A percentile compares a stretch with the other conserved stretches of the same genome.
phyloP scores from a whole-genome alignment of 2,113 vertebrate genomes.

The Geothlypis trichas region DNA sequence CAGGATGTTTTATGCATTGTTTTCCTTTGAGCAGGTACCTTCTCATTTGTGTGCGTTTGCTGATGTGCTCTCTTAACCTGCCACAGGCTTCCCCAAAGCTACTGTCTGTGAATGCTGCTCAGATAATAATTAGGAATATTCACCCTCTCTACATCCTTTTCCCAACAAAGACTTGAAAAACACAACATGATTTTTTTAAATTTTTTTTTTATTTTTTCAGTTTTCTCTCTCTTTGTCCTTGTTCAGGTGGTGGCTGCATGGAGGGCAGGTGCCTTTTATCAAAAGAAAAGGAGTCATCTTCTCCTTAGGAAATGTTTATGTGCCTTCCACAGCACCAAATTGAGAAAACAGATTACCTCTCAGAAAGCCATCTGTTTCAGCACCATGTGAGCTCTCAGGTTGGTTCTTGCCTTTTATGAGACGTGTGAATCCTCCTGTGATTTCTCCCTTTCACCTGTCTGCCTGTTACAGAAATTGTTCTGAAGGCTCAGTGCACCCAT shows the following conservation, averaged over 20 bases:
- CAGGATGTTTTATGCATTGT: conserved; percentile 66
- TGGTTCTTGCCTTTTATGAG: not conserved
- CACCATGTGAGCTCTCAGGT: conserved; percentile 30
- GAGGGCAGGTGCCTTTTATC: conserved; percentile 21
- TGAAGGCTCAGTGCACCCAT: not conserved
- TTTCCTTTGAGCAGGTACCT: conserved; percentile 49
- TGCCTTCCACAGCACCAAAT: conserved; percentile 17
- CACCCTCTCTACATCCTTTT: not conserved
- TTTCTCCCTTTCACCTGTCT: conserved; percentile 28
- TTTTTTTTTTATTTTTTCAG: not conserved
- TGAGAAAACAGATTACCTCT: conserved; percentile 57
- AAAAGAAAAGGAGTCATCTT: not conserved
- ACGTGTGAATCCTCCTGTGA: conserved; percentile 18
- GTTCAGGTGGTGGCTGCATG: not conserved
- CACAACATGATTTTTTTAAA: not conserved
- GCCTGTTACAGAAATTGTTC: not conserved
- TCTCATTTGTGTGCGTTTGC: conserved; percentile 30
- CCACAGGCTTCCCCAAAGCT: conserved; percentile 63
- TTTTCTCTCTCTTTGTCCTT: not conserved
- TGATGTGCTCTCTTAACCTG: conserved; percentile 35
- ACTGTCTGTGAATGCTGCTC: conserved; percentile 22
- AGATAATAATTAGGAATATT: conserved; percentile 44
- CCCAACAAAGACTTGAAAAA: conserved; percentile 28
- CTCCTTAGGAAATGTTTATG: conserved; percentile 54
- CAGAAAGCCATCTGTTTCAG: conserved; percentile 49